Conservation (phyloP, 1,140 invertebrate genomes). For the Drosophila trapezifrons region DNA sequence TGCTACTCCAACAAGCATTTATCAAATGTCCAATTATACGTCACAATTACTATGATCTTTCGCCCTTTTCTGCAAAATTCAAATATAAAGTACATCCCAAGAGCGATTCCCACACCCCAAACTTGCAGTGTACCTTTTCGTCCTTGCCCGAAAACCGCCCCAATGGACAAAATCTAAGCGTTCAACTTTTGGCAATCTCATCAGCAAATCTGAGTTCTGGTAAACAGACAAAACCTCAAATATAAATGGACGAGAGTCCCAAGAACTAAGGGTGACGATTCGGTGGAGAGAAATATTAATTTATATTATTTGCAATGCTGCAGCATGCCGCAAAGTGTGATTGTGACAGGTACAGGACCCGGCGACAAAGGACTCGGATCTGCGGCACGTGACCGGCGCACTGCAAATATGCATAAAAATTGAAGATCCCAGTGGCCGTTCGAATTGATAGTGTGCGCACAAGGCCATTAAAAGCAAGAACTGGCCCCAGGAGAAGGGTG, state of each 20-base stretch:
- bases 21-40: slow-evolving; percentile 35
- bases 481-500: slow-evolving; percentile 2
- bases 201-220: slow-evolving; percentile 54
- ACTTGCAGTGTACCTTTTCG: slow-evolving; percentile 51
- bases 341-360: slow-evolving; percentile 74
- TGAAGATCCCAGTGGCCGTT: slow-evolving; percentile 64
- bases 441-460: slow-evolving; percentile 69
- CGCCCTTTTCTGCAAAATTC: not conserved
- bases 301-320: slow-evolving; percentile 80
- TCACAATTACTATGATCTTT: slow-evolving; percentile 23
- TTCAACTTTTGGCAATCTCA: slow-evolving; percentile 63
- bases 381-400: slow-evolving; percentile 65
- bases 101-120: slow-evolving; percentile 14
- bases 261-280: slow-evolving; percentile 26
- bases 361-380: slow-evolving; percentile 40
- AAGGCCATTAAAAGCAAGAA: slow-evolving; percentile 61
- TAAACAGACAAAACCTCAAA: slow-evolving; percentile 78
- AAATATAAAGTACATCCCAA: not conserved
- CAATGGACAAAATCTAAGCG: slow-evolving; percentile 24
- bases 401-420: slow-evolving; percentile 80
- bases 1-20: slow-evolving; percentile 11
- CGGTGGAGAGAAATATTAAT: slow-evolving; percentile 66
- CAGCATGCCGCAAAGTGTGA: slow-evolving; percentile 81
- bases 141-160: slow-evolving; percentile 35
- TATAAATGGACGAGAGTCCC: slow-evolving; percentile 35